These are phyloP conservation scores for Andrena flavipes DNA, from an alignment of 2,888 invertebrate genomes.

Conservation along the genomic window DNA sequence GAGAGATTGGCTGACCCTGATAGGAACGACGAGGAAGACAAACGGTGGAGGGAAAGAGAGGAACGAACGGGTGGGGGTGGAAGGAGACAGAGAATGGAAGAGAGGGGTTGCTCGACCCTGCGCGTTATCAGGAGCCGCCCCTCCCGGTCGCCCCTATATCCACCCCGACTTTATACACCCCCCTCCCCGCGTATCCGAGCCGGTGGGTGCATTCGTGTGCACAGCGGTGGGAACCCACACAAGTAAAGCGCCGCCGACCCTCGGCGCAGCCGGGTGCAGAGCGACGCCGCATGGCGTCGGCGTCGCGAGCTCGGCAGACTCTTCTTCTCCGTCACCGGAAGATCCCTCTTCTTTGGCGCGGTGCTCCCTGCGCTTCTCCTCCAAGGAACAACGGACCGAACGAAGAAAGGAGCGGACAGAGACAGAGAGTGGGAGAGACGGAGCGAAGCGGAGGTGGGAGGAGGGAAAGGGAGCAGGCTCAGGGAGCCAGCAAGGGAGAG, in stretches of 20 bases:
- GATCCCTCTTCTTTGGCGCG: slow-evolving; percentile 63
- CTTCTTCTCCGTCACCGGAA: slow-evolving; percentile 51
- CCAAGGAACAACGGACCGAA: slow-evolving; percentile 31
- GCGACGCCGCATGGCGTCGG: slow-evolving; percentile 86
- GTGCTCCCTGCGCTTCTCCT: slow-evolving; percentile 33
- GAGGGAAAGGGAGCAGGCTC: slow-evolving; percentile 48
- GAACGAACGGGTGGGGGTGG: background rate
- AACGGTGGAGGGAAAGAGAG: slow-evolving; percentile 21
- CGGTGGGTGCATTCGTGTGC: slow-evolving; percentile 58
- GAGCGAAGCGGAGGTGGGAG: background rate
- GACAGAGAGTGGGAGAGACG: slow-evolving; percentile 2
- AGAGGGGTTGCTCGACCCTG: slow-evolving; percentile 81
- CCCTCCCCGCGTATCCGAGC: slow-evolving; percentile 43
- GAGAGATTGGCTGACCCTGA: slow-evolving; percentile 21
- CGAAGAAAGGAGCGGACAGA: background rate
- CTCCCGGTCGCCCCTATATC: slow-evolving; percentile 71
- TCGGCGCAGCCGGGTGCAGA: slow-evolving; percentile 80
- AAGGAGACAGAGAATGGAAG: slow-evolving; percentile 36
- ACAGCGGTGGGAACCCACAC: slow-evolving; percentile 65
- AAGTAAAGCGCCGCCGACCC: slow-evolving; percentile 63
- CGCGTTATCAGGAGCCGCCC: slow-evolving; percentile 81
- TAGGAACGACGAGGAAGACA: slow-evolving; percentile 9
- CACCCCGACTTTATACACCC: slow-evolving; percentile 74
- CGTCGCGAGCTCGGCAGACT: slow-evolving; percentile 86
- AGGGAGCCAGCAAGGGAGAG: slow-evolving; percentile 55